phyloP scores from a whole-genome alignment of 2,888 invertebrate genomes.

The Drosophila mayaguana region DNA sequence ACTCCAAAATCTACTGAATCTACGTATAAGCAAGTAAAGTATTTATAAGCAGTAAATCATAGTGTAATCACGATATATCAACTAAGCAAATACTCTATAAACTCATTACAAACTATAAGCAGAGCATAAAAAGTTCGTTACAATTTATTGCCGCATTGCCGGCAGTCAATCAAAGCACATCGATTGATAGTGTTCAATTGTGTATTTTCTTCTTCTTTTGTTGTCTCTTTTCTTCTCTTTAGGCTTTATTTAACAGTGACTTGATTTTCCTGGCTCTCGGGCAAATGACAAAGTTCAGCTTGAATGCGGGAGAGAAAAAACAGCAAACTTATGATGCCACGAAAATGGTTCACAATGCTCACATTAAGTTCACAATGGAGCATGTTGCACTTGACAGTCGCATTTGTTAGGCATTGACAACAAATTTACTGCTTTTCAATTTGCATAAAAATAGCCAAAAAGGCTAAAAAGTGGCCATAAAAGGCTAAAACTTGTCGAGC shows the following conservation, averaged over 20 bases:
- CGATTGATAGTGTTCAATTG: slow-evolving; percentile 45
- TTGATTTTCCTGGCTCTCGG: slow-evolving; percentile 41
- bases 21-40: no score
- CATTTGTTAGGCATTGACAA: slow-evolving; percentile 40
- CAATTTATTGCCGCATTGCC: slow-evolving; percentile 12
- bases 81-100: not conserved
- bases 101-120: not conserved
- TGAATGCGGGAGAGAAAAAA: not conserved
- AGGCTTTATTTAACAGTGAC: not conserved
- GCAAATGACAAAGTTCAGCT: slow-evolving; percentile 47
- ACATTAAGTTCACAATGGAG: slow-evolving; percentile 68
- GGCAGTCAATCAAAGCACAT: slow-evolving; percentile 40
- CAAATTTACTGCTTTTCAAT: slow-evolving; percentile 68
- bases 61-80: no score
- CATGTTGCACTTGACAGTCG: slow-evolving; percentile 71
- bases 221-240: not conserved
- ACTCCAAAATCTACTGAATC: no score
- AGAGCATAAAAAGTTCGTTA: slow-evolving; percentile 13
- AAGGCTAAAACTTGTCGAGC: slow-evolving; percentile 38
- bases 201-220: not conserved
- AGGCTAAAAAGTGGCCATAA: slow-evolving; percentile 47
- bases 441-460: slow-evolving; percentile 61
- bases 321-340: slow-evolving; percentile 42
- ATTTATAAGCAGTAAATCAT: no score
- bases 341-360: slow-evolving; percentile 72